Base-by-base conservation (phyloP, 2,113 vertebrate species). In the Lamprotornis superbus region DNA sequence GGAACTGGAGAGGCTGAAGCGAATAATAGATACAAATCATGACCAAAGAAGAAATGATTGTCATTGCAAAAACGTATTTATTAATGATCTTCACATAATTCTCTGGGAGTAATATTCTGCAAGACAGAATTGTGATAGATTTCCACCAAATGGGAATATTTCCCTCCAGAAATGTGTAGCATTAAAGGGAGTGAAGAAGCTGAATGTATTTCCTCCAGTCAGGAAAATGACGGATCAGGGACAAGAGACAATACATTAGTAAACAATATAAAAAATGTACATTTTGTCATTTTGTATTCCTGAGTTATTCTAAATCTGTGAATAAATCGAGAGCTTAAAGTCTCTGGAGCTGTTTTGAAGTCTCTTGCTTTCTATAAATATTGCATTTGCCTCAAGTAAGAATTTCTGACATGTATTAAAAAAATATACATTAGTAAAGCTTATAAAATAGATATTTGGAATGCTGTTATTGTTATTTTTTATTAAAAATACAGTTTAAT, bases 351-450 rank as follows among this genome's bases (percentile, higher is more conserved):
- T 93, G 95, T 96, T 97, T 97, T 97, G 96, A 97, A 97, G 96
- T 97, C 89, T 97, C 95, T 93, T 94, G 93, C 95, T 97, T 95
- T 97, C 96, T 95, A 97, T 97, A 97, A 97, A 97, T 97, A 97
- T 97, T 97, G 91, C 89, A 97, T 97, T 97, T 94, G 94, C 97
- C 94, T 97, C 94, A 79, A 93, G 96, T 96, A 97, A 97, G 93
- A 90, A 91, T 95, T 96, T 96, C 96, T 97, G 97, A 97, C 96
- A 96, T 50, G 94, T 94, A 97, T 97, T 97, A 95, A 97, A 97
- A 96, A 97, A 94, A 94, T 97, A 97, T 91, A 97, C 95, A 97
- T 97, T 96, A 96, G 95, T 93, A 96, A 95, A 94, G 96, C 96
- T 86, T 93, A 97, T 96, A 95, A 97, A 97, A 97, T 97, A 94